phyloP scores from a whole-genome alignment of 2,888 invertebrate genomes.

The Drosophila merina region DNA sequence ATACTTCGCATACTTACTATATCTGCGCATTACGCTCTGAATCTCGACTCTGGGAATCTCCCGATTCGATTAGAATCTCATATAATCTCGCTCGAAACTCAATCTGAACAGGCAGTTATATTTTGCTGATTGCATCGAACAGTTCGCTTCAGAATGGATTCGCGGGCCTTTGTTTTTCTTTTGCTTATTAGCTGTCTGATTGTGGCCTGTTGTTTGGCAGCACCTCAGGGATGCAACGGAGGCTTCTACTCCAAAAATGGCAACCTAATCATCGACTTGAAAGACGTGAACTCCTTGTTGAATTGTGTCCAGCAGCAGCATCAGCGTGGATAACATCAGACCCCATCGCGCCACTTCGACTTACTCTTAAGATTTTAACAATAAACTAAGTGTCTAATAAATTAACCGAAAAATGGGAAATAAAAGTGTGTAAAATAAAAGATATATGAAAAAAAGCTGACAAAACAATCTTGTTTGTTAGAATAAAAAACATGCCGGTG shows the following conservation, averaged over 20 bases:
- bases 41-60: constrained; percentile 59
- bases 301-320: constrained; percentile 52
- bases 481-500: neutral
- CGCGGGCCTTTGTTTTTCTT: constrained; percentile 2
- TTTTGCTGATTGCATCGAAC: constrained; percentile 22
- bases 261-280: constrained; percentile 48
- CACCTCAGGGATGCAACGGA: constrained; percentile 41
- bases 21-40: constrained; percentile 8
- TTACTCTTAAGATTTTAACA: neutral
- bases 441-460: neutral
- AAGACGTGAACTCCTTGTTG: constrained; percentile 27
- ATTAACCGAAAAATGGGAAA: neutral
- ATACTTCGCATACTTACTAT: constrained; percentile 6
- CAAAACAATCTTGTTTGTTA: neutral
- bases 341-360: neutral
- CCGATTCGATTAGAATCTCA: constrained; percentile 41
- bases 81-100: constrained; percentile 32
- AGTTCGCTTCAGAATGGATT: constrained; percentile 33
- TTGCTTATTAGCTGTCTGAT: constrained; percentile 15
- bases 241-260: constrained; percentile 49
- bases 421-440: neutral
- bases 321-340: constrained; percentile 11
- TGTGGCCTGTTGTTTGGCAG: constrained; percentile 23
- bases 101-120: constrained; percentile 32
- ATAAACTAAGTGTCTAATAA: neutral